Conservation (phyloP, 2,797 vertebrate species). For the Parauchenoglanis ngamensis region DNA sequence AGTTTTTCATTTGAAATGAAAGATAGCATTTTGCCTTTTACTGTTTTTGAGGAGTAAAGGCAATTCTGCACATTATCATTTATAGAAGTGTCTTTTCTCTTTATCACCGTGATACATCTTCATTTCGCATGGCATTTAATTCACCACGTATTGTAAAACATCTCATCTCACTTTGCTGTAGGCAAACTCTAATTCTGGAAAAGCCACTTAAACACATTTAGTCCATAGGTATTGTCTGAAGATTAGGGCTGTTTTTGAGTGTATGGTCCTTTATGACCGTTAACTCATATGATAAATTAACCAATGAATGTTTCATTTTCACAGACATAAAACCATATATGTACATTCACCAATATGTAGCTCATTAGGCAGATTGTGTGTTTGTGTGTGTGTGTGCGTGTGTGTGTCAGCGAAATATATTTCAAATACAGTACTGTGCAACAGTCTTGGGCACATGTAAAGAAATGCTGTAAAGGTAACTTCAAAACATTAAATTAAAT, state of each 20-base stretch:
- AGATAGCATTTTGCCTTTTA: neutral
- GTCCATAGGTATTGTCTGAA: slow-evolving; percentile 13
- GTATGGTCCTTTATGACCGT: neutral
- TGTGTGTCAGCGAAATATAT: neutral
- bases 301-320: neutral
- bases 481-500: too few relatives aligned
- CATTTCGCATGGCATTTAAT: slow-evolving; percentile 26
- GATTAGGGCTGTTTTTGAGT: neutral
- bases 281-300: neutral
- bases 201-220: neutral
- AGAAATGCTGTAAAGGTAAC: too few relatives aligned
- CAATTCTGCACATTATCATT: neutral
- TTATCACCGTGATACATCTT: slow-evolving; percentile 22
- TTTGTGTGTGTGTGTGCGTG: neutral
- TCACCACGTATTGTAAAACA: slow-evolving; percentile 31
- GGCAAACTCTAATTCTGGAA: slow-evolving; percentile 18
- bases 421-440: neutral
- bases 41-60: neutral
- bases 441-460: too few relatives aligned
- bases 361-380: neutral
- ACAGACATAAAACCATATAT: slow-evolving; percentile 38
- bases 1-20: neutral
- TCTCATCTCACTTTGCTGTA: neutral
- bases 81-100: slow-evolving; percentile 30
- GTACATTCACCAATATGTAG: slow-evolving; percentile 30